Percentiles rank a stretch among this genome's conserved stretches.
These are phyloP conservation scores for Heterocephalus glaber DNA, from an alignment of 2,113 vertebrate genomes.

Conservation along the genomic window DNA sequence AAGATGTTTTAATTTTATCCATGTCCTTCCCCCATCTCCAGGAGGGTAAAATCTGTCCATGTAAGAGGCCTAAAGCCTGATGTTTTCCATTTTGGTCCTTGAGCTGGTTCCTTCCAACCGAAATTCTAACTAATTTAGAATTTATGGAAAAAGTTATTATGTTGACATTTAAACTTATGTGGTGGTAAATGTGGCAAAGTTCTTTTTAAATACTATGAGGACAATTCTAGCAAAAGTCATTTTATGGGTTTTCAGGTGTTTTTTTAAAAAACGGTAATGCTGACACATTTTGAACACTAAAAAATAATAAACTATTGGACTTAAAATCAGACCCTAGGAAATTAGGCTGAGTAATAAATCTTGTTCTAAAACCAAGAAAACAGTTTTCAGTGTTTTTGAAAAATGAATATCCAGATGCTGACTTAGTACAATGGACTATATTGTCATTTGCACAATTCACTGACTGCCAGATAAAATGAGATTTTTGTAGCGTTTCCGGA, in stretches of 20 bases:
- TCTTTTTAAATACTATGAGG: conserved; percentile 52
- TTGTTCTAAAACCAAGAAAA: conserved; percentile 26
- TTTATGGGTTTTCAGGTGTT: conserved; percentile 39
- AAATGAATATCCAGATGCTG: neutral
- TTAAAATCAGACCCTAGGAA: conserved; percentile 22
- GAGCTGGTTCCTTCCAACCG: neutral
- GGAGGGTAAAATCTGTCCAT: neutral
- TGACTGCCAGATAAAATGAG: neutral
- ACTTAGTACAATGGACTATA: neutral
- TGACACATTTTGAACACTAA: neutral
- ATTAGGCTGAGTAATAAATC: conserved; percentile 48
- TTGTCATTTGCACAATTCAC: neutral
- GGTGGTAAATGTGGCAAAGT: conserved; percentile 10
- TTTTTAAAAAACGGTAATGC: neutral
- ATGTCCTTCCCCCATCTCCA: neutral
- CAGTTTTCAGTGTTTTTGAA: neutral
- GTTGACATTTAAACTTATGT: conserved; percentile 60
- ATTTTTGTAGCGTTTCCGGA: neutral
- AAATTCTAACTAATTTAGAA: conserved; percentile 55
- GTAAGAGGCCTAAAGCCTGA: neutral
- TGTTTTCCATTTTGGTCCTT: conserved; percentile 30
- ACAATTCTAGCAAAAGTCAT: conserved; percentile 48
- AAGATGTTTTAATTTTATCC: neutral
- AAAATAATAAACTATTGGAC: conserved; percentile 9
- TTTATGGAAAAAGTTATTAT: conserved; percentile 60